phyloP scores from a whole-genome alignment of 2,888 invertebrate species.

The Philereme transversata region DNA sequence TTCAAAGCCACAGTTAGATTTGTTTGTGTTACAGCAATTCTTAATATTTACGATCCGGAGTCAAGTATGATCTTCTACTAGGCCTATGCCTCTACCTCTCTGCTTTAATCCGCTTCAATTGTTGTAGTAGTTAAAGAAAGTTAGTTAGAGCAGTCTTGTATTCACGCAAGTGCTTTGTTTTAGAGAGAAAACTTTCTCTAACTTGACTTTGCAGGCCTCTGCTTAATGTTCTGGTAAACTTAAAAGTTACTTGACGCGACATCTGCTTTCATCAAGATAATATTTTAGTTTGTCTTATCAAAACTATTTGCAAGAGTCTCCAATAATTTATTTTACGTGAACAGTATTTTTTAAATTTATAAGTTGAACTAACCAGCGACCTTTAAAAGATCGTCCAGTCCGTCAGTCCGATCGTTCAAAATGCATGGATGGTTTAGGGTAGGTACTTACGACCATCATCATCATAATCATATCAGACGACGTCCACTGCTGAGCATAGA shows the following conservation, averaged over 20 bases:
- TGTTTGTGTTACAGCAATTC: constrained; percentile 9
- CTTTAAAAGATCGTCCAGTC: no score
- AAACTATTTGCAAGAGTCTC: background rate
- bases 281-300: constrained; percentile 1
- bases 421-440: no score
- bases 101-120: constrained; percentile 16
- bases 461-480: no score
- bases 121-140: constrained; percentile 33
- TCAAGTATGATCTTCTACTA: constrained; percentile 2
- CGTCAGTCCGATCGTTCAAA: no score
- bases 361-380: no score
- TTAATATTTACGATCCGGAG: constrained; percentile 18
- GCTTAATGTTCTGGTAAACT: constrained; percentile 48
- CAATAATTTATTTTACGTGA: no score
- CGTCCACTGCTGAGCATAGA: no score
- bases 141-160: constrained; percentile 43
- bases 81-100: constrained; percentile 7
- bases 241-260: constrained; percentile 35
- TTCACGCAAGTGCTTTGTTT: constrained; percentile 50
- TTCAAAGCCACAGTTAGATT: no score
- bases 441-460: no score
- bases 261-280: constrained; percentile 8
- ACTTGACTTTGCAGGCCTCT: constrained; percentile 45
- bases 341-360: no score
- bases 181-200: constrained; percentile 48